Evolutionary conservation across 2,797 vertebrate genomes (phyloP), one percentile per base, ranked within the genome.

Genomic region (Geotrypetes seraphini): DNA sequence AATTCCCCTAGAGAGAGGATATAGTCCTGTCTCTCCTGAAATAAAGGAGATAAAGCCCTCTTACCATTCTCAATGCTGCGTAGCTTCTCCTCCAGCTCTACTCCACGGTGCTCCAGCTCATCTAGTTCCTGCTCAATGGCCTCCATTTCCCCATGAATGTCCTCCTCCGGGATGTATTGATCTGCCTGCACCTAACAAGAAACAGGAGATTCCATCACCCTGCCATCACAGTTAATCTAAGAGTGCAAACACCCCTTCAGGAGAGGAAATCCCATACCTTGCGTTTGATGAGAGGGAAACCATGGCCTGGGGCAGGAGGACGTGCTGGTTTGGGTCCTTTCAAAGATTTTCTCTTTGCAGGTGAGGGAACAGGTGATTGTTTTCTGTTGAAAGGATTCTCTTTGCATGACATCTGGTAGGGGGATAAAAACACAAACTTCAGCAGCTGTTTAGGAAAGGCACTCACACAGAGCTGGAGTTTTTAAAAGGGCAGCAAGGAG

Each of bases 381-480:
- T 94, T 99, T 57, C 94, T 79, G 69, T 99, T 95, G 63, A 99
- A 99, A 3, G 96, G 96, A 43, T 98, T 86, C 52, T 87, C 81
- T 69, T 81, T 87, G 60, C 85, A 83, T 40, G 69, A 76, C 34
- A 63, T 64, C 96, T 97, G 31, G 10, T 28, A 27, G 43, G 27
- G 30, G 25, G 2, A 20, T n/a, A 1, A 6, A 13, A 33, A n/a
- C n/a, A n/a, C n/a, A n/a, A n/a, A n/a, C n/a, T n/a, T n/a, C n/a
- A n/a, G n/a, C n/a, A n/a, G n/a, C n/a, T n/a, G n/a, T n/a, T n/a
- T n/a, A n/a, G n/a, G n/a, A n/a, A n/a, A n/a, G n/a, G n/a, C n/a
- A n/a, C n/a, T n/a, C n/a, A n/a, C n/a, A n/a, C n/a, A n/a, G n/a
- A n/a, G n/a, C n/a, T n/a, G n/a, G n/a, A n/a, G n/a, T n/a, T n/a